Base-by-base conservation (phyloP, 2,888 invertebrate species). In the Chrysodeixis includens region DNA sequence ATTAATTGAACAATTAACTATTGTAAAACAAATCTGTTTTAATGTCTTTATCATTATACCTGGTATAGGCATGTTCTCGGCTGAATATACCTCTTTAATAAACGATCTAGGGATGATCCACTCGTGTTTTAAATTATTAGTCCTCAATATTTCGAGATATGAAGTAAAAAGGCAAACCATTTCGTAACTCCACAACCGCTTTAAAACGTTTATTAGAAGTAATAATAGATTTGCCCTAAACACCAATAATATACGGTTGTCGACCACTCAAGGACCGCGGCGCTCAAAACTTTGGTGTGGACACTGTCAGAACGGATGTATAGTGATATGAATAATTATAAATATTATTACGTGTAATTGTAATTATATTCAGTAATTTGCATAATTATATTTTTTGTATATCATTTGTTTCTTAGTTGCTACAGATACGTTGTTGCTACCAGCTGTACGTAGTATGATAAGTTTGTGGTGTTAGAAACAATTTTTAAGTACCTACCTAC, bases 181-280 rank as follows among this genome's bases (percentile, higher is more conserved):
- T 40, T 40, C 40, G 40, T 7, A 40, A 40, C n/a, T n/a, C 6
- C 6, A 40, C 40, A n/a, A 40, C 40, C 40, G n/a, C n/a, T 40
- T n/a, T n/a, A 14, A n/a, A 40, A 40, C 40, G 40, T 40, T n/a
- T 40, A 40, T 40, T 40, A 40, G n/a, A n/a, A 40, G 40, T 40
- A 40, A 40, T 40, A 40, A 40, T 40, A 40, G 40, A 40, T 40
- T 14, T 14, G n/a, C 40, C 40, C 40, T n/a, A 40, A 40, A 40
- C 40, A 40, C 40, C n/a, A 40, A 40, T 40, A n/a, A 40, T 40
- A 14, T 40, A 40, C 40, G 40, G 40, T 40, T 40, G 40, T 40
- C 40, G 6, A n/a, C 14, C 40, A 40, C 6, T 40, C 40, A 40
- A 40, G 40, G 40, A 40, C 40, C 40, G n/a, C n/a, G 40, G n/a